Conservation (phyloP, 2,888 invertebrate species). For the Nomada hirtipes region DNA sequence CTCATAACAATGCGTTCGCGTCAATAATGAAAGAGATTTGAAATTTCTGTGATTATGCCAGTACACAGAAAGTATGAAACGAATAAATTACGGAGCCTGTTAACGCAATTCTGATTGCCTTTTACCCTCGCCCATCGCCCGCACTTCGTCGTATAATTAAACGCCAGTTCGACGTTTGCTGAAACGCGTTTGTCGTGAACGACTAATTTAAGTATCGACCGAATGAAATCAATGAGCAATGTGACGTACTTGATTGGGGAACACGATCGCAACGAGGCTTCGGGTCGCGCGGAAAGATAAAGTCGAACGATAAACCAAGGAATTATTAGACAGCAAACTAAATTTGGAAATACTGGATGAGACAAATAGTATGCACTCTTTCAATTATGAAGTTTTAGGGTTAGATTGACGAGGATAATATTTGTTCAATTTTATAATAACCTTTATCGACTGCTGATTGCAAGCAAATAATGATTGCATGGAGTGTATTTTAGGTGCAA, state of each 20-base stretch:
- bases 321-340: background rate
- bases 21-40: constrained; percentile 18
- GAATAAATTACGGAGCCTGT: constrained; percentile 38
- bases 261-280: constrained; percentile 35
- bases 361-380: too few species aligned
- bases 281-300: constrained; percentile 25
- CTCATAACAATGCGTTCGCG: constrained; percentile 1
- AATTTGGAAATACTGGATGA: background rate
- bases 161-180: constrained; percentile 43
- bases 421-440: too few species aligned
- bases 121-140: constrained; percentile 8
- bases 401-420: too few species aligned
- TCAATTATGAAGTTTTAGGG: too few species aligned
- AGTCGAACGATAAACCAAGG: constrained; percentile 15
- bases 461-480: too few species aligned
- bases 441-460: too few species aligned
- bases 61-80: constrained; percentile 26
- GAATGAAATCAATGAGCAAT: constrained; percentile 57
- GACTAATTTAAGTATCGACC: constrained; percentile 53
- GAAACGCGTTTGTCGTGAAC: constrained; percentile 23
- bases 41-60: background rate
- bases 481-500: too few species aligned
- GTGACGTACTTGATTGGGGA: constrained; percentile 43
- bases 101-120: constrained; percentile 48
- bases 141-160: constrained; percentile 45